Conservation (phyloP, 2,888 invertebrate species). For the Zelleria hepariella region DNA sequence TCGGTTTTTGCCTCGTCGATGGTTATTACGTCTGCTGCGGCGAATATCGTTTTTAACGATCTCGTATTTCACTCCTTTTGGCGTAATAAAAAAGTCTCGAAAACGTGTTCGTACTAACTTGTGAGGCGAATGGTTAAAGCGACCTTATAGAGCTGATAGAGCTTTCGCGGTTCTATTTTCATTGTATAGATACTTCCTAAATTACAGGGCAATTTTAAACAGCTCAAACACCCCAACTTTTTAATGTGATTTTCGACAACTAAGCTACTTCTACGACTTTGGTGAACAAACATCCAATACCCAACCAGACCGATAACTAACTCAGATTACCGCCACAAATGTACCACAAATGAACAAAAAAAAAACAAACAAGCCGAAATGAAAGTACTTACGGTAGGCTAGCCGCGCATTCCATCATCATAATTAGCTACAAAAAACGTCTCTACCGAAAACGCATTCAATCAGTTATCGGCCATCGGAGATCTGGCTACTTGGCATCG, state of each 20-base stretch:
- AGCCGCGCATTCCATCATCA: conserved; percentile 25
- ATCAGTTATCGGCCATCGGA: conserved; percentile 50
- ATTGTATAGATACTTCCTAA: neutral
- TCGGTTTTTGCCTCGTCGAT: conserved; percentile 37
- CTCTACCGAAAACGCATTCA: conserved; percentile 51
- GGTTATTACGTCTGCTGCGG: conserved; percentile 47
- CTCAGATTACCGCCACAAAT: neutral
- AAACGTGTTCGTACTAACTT: neutral
- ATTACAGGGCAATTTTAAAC: too few relatives aligned
- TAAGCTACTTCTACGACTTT: too few relatives aligned
- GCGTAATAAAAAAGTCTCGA: neutral
- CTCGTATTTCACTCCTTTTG: neutral
- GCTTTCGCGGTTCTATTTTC: neutral
- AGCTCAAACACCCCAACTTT: too few relatives aligned
- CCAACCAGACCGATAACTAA: neutral
- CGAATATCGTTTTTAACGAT: conserved; percentile 1
- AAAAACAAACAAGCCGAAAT: conserved; percentile 10
- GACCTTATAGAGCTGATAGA: too few relatives aligned
- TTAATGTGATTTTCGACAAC: too few relatives aligned
- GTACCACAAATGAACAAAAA: neutral
- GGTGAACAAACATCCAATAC: neutral
- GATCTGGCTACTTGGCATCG: conserved; percentile 57
- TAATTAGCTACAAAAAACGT: conserved; percentile 46
- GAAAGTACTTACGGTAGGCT: conserved; percentile 19
- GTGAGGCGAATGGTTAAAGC: neutral